phyloP scores from a whole-genome alignment of 2,888 invertebrate species.

The Hecatera dysodea region DNA sequence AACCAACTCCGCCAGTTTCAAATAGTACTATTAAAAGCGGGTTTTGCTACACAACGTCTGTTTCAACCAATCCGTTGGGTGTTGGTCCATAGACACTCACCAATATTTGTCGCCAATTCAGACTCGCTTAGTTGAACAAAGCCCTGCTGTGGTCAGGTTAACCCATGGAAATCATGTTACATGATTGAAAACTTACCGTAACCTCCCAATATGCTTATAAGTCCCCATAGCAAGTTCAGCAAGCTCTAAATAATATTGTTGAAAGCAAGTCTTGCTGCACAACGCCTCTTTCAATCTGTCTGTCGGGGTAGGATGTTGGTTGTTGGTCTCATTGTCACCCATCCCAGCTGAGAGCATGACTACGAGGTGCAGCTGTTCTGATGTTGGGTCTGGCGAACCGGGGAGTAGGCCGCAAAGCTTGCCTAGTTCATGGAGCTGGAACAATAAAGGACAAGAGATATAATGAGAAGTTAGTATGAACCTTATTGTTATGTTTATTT shows the following conservation, averaged over 20 bases:
- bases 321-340: slow-evolving; percentile 93
- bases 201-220: slow-evolving; percentile 97
- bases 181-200: slow-evolving; percentile 86
- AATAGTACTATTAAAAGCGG: slow-evolving; percentile 96
- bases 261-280: slow-evolving; percentile 96
- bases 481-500: background rate
- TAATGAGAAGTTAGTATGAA: background rate
- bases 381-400: slow-evolving; percentile 93
- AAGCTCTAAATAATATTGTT: slow-evolving; percentile 97
- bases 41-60: slow-evolving; percentile 97
- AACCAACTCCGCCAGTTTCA: slow-evolving; percentile 98
- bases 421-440: slow-evolving; percentile 95
- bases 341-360: slow-evolving; percentile 98
- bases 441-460: slow-evolving; percentile 25
- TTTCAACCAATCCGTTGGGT: slow-evolving; percentile 94
- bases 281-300: slow-evolving; percentile 97
- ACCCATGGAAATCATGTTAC: too few species aligned
- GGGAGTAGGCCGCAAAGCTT: slow-evolving; percentile 97
- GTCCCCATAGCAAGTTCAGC: slow-evolving; percentile 99
- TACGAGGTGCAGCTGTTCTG: slow-evolving; percentile 97
- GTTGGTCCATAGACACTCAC: slow-evolving; percentile 64
- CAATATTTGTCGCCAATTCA: too few species aligned
- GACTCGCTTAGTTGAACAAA: background rate
- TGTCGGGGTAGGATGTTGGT: slow-evolving; percentile 91
- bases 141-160: too few species aligned